These are phyloP conservation scores for Phaetusa simplex DNA, from an alignment of 2,113 vertebrate genomes.

Conservation along the genomic window DNA sequence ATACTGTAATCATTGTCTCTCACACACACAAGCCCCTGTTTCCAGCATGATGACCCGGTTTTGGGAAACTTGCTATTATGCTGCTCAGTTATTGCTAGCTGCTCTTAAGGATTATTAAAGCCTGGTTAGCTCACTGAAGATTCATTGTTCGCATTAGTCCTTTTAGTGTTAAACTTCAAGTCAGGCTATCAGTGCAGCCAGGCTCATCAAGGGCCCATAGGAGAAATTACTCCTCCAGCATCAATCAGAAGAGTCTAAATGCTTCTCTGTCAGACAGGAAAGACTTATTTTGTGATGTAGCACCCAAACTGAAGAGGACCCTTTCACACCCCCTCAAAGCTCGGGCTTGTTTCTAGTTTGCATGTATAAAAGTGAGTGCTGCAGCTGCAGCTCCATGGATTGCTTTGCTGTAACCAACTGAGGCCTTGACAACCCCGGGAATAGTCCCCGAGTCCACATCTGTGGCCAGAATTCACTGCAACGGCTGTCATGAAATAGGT, in stretches of 20 bases:
- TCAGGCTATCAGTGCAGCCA: not conserved
- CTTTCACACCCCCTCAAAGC: slow-evolving; percentile 64
- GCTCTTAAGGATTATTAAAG: slow-evolving; percentile 62
- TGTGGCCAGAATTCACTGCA: not conserved
- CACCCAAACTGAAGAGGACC: slow-evolving; percentile 48
- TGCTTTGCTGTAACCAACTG: not conserved
- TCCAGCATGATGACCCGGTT: slow-evolving; percentile 55
- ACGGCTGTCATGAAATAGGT: not conserved
- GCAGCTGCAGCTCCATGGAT: slow-evolving; percentile 46
- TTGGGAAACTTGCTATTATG: slow-evolving; percentile 43
- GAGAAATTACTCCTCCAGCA: slow-evolving; percentile 12
- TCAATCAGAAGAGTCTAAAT: slow-evolving; percentile 35
- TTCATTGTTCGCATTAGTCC: slow-evolving; percentile 48
- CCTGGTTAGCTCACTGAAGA: slow-evolving; percentile 64
- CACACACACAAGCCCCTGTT: slow-evolving; percentile 35
- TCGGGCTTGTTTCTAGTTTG: slow-evolving; percentile 40
- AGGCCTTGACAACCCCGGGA: not conserved
- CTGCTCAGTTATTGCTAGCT: slow-evolving; percentile 37
- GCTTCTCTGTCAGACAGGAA: slow-evolving; percentile 36
- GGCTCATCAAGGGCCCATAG: not conserved
- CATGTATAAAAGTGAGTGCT: not conserved
- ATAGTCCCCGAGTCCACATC: not conserved
- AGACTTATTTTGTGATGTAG: not conserved
- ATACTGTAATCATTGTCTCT: slow-evolving; percentile 47
- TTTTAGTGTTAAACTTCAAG: slow-evolving; percentile 35